These are phyloP conservation scores for Torymus auratus DNA, from an alignment of 2,888 invertebrate species.

Conservation along the genomic window DNA sequence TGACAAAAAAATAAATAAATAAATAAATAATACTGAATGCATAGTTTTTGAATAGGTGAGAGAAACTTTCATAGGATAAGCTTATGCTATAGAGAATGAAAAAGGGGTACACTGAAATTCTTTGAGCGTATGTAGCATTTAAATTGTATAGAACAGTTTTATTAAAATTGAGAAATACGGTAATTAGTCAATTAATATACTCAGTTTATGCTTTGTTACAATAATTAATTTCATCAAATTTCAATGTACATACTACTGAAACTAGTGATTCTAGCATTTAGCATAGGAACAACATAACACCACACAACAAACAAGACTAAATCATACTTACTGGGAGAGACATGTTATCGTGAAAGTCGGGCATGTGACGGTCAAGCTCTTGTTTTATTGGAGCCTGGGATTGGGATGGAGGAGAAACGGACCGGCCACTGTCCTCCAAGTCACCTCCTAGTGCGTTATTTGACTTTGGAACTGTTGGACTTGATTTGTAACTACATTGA, in stretches of 20 bases:
- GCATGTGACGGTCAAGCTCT: conserved; percentile 80
- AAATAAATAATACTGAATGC: no score
- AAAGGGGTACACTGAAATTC: no score
- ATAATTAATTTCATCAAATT: not conserved
- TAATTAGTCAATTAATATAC: no score
- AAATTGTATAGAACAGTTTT: no score
- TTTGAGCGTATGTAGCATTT: no score
- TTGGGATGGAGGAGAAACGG: conserved; percentile 79
- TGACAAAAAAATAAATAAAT: no score
- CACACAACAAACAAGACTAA: not conserved
- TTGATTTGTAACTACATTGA: conserved; percentile 83
- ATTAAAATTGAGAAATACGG: no score
- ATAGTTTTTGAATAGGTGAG: no score
- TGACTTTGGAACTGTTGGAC: conserved; percentile 81
- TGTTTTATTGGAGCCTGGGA: conserved; percentile 80
- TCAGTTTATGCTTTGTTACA: no score
- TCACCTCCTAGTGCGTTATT: conserved; percentile 80
- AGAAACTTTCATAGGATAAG: no score
- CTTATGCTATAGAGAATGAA: no score
- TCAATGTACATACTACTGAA: not conserved
- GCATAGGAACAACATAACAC: not conserved
- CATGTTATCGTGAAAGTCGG: conserved; percentile 77
- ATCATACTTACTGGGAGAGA: conserved; percentile 75
- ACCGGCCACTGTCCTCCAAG: conserved; percentile 78
- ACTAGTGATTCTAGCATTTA: not conserved